Base-by-base conservation (phyloP, 2,797 vertebrate species). In the Lutjanus campechanus region DNA sequence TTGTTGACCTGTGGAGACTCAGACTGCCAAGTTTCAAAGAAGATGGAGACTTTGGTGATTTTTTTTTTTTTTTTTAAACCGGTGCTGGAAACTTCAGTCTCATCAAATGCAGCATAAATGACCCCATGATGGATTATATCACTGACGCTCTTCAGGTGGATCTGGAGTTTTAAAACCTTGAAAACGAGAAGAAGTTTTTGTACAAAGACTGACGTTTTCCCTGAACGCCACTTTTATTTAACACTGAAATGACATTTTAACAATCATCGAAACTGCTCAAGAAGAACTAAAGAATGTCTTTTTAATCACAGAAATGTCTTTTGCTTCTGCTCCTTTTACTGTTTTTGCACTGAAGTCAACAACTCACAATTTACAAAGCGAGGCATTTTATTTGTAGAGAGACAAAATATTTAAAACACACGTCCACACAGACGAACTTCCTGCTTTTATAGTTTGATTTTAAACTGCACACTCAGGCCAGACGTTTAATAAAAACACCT, bases 291-390 rank as follows among this genome's bases (percentile, higher is more conserved):
- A 51, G 49, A 58, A 29, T 15, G 4, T 46, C 62, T 17, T 70
- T 3, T 80, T 7, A 71, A 59, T 54, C 19, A 41, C 44, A 46
- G 0, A 56, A 71, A 19, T 11, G 55, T 69, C 41, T 60, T 67
- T 61, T 44, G 17, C 68, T 70, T 79, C 55, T 55, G 41, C 51
- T 66, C 55, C 12, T 70, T 73, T 73, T 51, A 20, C 17, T n/a
- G 25, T 87, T 72, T 74, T 72, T 74, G 91, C 90, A 89, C 90
- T 87, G 19, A 85, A 87, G 41, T 59, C 60, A 63, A 63, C 76
- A 73, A 73, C 76, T 86, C 67, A 76, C 9, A 1, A 22, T 53
- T 25, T 11, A 47, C 43, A 41, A 40, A 46, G 41, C 1, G 12
- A 76, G 36, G 50, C 59, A 9, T 73, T 55, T 63, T 36, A 36